Evolutionary conservation across 2,888 invertebrate species (phyloP), one percentile per base, ranked within the genome.

Genomic region (Epinotia bilunana): DNA sequence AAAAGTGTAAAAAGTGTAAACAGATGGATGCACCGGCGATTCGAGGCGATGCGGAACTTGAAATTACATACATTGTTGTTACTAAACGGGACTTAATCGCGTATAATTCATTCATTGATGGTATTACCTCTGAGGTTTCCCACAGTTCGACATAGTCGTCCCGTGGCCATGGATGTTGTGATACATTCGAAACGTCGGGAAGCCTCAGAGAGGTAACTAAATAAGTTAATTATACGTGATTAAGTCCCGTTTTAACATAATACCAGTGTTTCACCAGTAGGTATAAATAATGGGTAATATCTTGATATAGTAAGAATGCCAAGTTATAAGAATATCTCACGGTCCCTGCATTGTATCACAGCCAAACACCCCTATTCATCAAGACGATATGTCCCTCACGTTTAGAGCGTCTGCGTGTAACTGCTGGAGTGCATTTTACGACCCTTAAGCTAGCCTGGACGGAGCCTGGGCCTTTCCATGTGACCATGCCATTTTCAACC

Each of bases 261-360:
- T 55, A 9, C 0, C 13, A 13, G 2, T 18, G 6, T 18, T 18
- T 6, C 18, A 1, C 7, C 9, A 5, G 55, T 18, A 55, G 4
- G 9, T 9, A 18, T 7, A 1, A 55, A 62, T 46, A 49, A 46
- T 13, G 2, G 49, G 23, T 49, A 64, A 65, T 55, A 67, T 23
- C 18, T n/a, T 3, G 11, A 16, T 1, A 28, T 18, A 28, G 23
- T 2, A 65, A 55, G 53, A 65, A 55, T 3, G 18, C 3, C 65
- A 53, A 67, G 53, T n/a, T 12, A 39, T 67, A 57, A 67, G 18
- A 58, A 58, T 43, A 23, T 46, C 68, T 33, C n/a, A 28, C 9
- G n/a, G 33, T 12, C 58, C 68, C 58, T 18, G 74, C 71, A 76
- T 79, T 65, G 55, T 73, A 77, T 57, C 57, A 13, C 39, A 67